Evolutionary conservation across 1,140 invertebrate genomes (phyloP).

Genomic region (Magallana gigas): DNA sequence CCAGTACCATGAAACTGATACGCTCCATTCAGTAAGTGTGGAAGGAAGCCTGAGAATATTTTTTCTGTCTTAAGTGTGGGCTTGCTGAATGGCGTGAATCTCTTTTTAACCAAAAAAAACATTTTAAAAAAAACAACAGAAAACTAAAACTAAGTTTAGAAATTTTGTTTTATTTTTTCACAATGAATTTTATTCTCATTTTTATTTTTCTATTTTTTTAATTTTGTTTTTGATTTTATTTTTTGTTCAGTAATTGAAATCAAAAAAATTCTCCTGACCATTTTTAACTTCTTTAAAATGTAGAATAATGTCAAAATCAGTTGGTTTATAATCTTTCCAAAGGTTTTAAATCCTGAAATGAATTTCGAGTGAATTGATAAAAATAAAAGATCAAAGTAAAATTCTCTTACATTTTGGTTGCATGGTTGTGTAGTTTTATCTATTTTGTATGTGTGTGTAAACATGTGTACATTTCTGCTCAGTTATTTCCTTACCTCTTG

Average conservation of each 20-base stretch:
- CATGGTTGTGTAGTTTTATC: not conserved
- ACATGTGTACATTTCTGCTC: not conserved
- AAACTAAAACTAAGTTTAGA: not conserved
- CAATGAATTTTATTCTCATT: too few species aligned
- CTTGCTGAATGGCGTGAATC: constrained; percentile 28
- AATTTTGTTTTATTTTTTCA: not conserved
- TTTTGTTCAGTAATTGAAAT: too few species aligned
- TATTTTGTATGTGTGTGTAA: not conserved
- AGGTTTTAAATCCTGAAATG: too few species aligned
- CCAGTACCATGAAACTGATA: constrained; percentile 69
- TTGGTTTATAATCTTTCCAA: too few species aligned
- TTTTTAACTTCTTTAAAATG: too few species aligned
- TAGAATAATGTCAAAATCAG: too few species aligned
- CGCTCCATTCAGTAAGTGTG: constrained; percentile 75
- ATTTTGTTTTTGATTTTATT: too few species aligned
- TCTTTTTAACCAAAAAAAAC: not conserved
- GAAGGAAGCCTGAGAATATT: constrained; percentile 25
- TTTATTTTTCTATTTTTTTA: too few species aligned
- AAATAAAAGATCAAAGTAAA: too few species aligned
- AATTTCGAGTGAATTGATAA: too few species aligned
- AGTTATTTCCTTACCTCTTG: too few species aligned
- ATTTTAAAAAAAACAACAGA: not conserved
- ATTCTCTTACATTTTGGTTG: not conserved
- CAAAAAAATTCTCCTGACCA: too few species aligned
- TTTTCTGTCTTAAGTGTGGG: constrained; percentile 37